Evolutionary conservation across 2,797 vertebrate genomes (phyloP).

Genomic region (Silurus aristotelis): DNA sequence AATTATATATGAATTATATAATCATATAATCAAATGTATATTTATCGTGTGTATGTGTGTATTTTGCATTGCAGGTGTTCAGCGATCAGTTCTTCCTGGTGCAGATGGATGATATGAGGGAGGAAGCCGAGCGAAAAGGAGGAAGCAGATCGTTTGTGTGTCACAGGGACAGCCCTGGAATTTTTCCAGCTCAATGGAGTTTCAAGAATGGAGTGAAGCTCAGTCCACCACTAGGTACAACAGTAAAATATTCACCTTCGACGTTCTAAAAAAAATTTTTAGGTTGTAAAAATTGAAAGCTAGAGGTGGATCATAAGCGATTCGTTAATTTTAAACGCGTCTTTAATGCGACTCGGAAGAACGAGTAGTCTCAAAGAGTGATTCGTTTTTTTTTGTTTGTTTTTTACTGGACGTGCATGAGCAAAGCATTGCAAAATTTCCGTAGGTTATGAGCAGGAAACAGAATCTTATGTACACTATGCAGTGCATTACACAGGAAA

Average conservation of each 20-base stretch:
- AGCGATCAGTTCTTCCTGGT: conserved; percentile 88
- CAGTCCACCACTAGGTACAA: conserved; percentile 81
- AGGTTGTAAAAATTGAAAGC: background rate
- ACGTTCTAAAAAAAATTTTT: too few relatives aligned
- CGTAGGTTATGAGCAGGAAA: too few relatives aligned
- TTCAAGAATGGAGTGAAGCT: conserved; percentile 91
- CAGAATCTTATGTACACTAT: too few relatives aligned
- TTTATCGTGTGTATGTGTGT: background rate
- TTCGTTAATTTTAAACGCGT: too few relatives aligned
- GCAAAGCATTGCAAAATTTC: too few relatives aligned
- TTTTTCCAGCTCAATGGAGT: conserved; percentile 94
- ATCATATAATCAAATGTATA: background rate
- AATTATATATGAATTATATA: too few relatives aligned
- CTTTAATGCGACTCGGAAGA: too few relatives aligned
- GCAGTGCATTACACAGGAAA: too few relatives aligned
- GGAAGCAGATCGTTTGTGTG: conserved; percentile 78
- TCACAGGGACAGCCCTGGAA: conserved; percentile 84
- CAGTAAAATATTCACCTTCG: background rate
- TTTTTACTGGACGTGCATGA: too few relatives aligned
- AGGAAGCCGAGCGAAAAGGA: conserved; percentile 63
- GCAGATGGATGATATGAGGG: conserved; percentile 86
- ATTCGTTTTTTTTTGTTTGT: too few relatives aligned
- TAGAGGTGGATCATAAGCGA: background rate
- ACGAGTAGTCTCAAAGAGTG: too few relatives aligned
- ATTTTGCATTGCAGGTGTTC: conserved; percentile 80